Evolutionary conservation across 2,888 invertebrate genomes (phyloP), one percentile per base, ranked within the genome.

Genomic region (Cheilosia vernalis): DNA sequence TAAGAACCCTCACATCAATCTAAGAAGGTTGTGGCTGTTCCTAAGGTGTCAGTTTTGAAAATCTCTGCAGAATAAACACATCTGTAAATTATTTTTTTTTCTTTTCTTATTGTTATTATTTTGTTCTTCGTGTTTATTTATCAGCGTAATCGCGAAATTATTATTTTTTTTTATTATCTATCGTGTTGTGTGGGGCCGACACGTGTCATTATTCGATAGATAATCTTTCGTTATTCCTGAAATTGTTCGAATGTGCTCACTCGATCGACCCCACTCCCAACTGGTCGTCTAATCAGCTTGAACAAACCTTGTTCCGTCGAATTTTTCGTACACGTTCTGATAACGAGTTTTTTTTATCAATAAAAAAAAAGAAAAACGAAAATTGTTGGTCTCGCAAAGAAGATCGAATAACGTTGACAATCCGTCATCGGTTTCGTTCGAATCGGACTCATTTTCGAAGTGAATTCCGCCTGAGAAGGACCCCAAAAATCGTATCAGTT

Each of bases 1-100:
- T 84, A 64, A 66, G 44, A 64, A 84, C 73, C 56, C 27, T 70
- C 64, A 40, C 69, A 79, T 84, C 79, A 79, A 79, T 74, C 60
- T 69, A 63, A 66, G 53, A 79, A 80, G 79, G 73, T 63, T 84
- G 83, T 44, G 55, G 49, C 27, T 63, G 44, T 60, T 55, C n/a
- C n/a, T 9, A 24, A 63, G 64, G 70, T 72, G 63, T 69, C 55
- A 37, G 40, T 17, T 37, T 66, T 40, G 44, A 47, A 17, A 42
- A 60, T 1, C 51, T 30, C 24, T 73, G 51, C 74, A 70, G 80
- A 72, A 66, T 66, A 64, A 70, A 74, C 42, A 58, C 6, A 67
- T 64, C 44, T 47, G 83, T 84, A 84, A 27, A 79, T 84, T 53
- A 2, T 6, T 2, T 30, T 2, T 15, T 24, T 42, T 2, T 15